phyloP scores from a whole-genome alignment of 2,797 vertebrate species.

The Anguilla marmorata region DNA sequence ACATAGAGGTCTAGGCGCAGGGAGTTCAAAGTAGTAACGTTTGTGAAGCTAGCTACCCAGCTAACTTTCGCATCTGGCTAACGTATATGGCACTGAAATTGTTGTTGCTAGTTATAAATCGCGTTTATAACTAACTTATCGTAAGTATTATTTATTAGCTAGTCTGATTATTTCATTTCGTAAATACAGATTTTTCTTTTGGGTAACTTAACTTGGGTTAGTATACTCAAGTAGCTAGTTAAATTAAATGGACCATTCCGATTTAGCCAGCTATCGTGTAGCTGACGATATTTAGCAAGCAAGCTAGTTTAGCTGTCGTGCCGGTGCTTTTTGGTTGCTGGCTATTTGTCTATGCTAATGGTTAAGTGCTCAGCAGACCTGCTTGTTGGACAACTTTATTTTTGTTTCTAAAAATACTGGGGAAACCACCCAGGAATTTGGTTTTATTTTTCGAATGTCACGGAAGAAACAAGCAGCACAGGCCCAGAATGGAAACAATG shows the following conservation, averaged over 20 bases:
- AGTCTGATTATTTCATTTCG: not conserved
- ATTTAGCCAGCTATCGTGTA: conserved; percentile 16
- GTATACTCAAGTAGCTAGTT: conserved; percentile 58
- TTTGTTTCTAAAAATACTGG: not conserved
- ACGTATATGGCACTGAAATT: conserved; percentile 8
- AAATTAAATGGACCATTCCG: conserved; percentile 49
- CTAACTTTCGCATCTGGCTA: not conserved
- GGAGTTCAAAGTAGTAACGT: conserved; percentile 37
- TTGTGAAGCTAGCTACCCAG: conserved; percentile 29
- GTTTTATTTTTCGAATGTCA: conserved; percentile 21
- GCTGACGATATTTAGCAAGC: conserved; percentile 8
- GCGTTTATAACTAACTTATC: not conserved
- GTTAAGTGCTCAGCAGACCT: not conserved
- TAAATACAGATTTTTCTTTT: conserved; percentile 4
- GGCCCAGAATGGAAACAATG: conserved; percentile 44
- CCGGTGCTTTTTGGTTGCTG: conserved; percentile 51
- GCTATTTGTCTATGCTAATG: conserved; percentile 31
- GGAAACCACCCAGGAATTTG: conserved; percentile 21
- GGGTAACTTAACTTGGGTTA: conserved; percentile 54
- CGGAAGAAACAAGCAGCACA: conserved; percentile 30
- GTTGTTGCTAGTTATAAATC: conserved; percentile 1
- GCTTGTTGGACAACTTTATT: conserved; percentile 8
- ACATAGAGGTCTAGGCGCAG: conserved; percentile 29
- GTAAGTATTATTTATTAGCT: conserved; percentile 17
- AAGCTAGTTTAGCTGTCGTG: conserved; percentile 19